Percentiles rank a stretch among this genome's conserved stretches.
These are phyloP conservation scores for Poecilus cupreus DNA, from an alignment of 2,888 invertebrate species.

Conservation along the genomic window DNA sequence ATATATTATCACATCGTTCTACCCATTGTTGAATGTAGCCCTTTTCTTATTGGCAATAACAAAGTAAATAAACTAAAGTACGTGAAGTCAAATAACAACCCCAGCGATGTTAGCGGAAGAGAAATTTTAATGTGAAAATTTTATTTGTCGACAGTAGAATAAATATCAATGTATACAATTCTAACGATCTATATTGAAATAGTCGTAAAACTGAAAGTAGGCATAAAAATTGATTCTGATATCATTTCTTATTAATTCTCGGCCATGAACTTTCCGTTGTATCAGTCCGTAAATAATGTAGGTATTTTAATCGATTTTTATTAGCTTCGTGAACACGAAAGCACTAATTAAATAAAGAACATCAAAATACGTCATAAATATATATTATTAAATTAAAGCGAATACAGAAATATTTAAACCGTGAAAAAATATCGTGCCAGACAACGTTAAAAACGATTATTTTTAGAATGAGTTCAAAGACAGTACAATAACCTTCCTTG, in stretches of 20 bases:
- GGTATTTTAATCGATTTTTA: neutral
- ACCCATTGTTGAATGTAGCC: no score
- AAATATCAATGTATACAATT: no score
- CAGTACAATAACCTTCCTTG: slow-evolving; percentile 46
- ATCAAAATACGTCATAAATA: neutral
- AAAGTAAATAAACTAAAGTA: no score
- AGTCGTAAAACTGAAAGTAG: neutral
- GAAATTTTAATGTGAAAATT: no score
- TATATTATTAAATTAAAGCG: slow-evolving; percentile 11
- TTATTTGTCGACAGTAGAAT: no score
- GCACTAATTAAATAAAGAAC: neutral
- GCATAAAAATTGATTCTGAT: neutral
- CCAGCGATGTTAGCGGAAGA: no score
- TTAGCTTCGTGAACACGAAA: neutral
- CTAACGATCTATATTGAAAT: no score
- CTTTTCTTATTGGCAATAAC: no score
- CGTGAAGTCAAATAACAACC: no score
- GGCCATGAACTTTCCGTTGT: neutral
- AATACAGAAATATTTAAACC: slow-evolving; percentile 31
- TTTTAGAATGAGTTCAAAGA: slow-evolving; percentile 38
- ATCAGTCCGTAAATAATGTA: neutral
- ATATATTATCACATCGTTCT: no score
- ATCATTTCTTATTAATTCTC: neutral
- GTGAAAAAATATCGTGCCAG: slow-evolving; percentile 38
- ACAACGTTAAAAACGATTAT: slow-evolving; percentile 24